Conservation (phyloP, 37 sponge, comb jelly and placozoan genomes). For the Ephydatia muelleri region DNA sequence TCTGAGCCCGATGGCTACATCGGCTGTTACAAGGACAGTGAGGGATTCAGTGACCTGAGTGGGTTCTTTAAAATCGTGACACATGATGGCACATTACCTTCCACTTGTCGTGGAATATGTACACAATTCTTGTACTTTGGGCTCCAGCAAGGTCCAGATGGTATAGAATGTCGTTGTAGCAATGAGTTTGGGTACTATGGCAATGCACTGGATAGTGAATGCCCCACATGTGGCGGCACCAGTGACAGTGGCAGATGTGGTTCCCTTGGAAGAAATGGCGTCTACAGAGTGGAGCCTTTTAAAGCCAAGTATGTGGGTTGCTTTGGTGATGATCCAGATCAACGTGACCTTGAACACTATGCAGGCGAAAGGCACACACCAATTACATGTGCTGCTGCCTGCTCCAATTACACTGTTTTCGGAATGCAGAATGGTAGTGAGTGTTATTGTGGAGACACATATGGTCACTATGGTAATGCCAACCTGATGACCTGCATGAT, state of each 20-base stretch:
- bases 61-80: no score
- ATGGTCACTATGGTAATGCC: no score
- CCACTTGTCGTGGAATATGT: no score
- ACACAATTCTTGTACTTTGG: neutral
- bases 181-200: neutral
- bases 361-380: neutral
- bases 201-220: neutral
- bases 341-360: neutral
- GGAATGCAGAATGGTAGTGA: no score
- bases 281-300: neutral
- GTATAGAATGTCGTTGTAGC: neutral
- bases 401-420: no score
- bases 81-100: no score
- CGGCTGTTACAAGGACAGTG: constrained; percentile 6
- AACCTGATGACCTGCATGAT: no score
- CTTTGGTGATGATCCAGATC: neutral
- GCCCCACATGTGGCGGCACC: no score
- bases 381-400: no score
- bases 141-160: neutral
- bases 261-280: neutral
- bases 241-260: no score
- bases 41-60: neutral
- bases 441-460: no score
- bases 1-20: neutral
- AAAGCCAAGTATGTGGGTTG: neutral